These are phyloP conservation scores for Lophura swinhoii DNA, from an alignment of 2,797 vertebrate species.

Conservation along the genomic window DNA sequence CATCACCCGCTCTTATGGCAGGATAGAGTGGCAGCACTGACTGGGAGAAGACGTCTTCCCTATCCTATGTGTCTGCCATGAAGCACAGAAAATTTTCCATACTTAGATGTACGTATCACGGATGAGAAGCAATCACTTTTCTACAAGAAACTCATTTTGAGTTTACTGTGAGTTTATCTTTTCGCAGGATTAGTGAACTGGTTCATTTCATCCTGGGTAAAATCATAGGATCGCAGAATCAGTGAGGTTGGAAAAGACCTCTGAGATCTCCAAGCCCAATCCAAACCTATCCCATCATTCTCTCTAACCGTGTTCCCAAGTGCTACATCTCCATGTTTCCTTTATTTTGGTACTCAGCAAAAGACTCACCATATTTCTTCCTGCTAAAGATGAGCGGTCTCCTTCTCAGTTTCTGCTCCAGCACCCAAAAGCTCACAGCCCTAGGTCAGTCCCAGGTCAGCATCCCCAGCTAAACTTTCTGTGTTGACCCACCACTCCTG, in stretches of 20 bases:
- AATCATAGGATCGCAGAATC: background rate
- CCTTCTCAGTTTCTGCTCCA: background rate
- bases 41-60: background rate
- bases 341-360: conserved; percentile 18
- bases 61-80: background rate
- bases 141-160: conserved; percentile 6
- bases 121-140: background rate
- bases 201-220: conserved; percentile 16
- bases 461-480: background rate
- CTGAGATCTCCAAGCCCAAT: background rate
- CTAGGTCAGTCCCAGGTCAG: background rate
- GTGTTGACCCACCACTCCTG: too few species aligned
- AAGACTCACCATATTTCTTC: background rate
- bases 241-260: background rate
- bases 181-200: background rate
- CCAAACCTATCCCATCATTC: background rate
- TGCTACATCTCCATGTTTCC: background rate
- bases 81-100: background rate
- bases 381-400: conserved; percentile 14
- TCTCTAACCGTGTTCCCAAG: background rate
- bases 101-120: background rate
- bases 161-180: conserved; percentile 14
- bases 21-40: background rate
- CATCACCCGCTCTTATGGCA: background rate
- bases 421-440: background rate